Evolutionary conservation across 2,113 vertebrate genomes (phyloP).

Genomic region (Syngnathus scovelli): DNA sequence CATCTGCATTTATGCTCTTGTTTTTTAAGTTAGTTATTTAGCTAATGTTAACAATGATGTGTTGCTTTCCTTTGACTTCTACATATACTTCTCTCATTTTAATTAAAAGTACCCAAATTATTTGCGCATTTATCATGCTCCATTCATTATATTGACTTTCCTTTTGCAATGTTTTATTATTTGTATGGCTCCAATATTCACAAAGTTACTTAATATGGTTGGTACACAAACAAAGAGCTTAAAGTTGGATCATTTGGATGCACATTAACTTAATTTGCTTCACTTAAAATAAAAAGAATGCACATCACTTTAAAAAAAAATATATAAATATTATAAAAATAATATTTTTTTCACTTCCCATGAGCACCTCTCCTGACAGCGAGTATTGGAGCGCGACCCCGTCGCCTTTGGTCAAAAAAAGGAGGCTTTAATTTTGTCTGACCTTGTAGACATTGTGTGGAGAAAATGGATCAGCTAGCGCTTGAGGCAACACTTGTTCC

Average conservation of each 20-base stretch:
- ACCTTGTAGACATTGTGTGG: background rate
- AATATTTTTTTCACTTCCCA: background rate
- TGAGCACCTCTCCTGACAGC: background rate
- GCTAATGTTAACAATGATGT: background rate
- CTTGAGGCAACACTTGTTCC: slow-evolving; percentile 10
- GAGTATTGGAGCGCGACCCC: background rate
- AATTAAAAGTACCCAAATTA: background rate
- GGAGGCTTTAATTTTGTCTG: slow-evolving; percentile 2
- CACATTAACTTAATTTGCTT: no score
- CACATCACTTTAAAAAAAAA: background rate
- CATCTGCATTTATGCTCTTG: background rate
- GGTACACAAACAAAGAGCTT: background rate
- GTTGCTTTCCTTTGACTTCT: background rate
- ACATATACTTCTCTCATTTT: background rate
- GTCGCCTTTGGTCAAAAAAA: background rate
- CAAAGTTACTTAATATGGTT: background rate
- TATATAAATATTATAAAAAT: background rate
- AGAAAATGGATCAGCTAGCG: slow-evolving; percentile 2
- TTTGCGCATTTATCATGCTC: background rate
- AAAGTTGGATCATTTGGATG: background rate
- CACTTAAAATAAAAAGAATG: background rate
- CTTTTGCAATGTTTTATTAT: background rate
- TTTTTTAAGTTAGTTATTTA: background rate
- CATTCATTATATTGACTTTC: background rate
- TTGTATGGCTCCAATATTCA: background rate